phyloP scores from a whole-genome alignment of 2,797 vertebrate genomes.

The Cuculus canorus region DNA sequence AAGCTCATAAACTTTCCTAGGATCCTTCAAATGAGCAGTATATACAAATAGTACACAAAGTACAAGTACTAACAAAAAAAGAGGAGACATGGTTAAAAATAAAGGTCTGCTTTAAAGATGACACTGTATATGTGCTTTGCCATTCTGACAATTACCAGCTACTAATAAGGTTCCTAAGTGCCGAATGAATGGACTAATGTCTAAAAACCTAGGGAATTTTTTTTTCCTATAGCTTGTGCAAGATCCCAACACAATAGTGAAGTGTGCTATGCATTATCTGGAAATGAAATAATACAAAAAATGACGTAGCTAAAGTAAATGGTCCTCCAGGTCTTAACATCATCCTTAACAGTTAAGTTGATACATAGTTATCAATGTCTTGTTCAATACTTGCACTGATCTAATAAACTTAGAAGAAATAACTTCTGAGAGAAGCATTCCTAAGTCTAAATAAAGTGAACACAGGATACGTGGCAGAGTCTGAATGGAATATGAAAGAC shows the following conservation, averaged over 20 bases:
- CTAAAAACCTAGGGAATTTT: background rate
- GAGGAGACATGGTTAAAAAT: background rate
- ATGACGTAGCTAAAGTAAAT: background rate
- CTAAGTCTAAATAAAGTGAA: background rate
- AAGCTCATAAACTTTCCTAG: background rate
- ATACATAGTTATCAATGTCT: background rate
- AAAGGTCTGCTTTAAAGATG: background rate
- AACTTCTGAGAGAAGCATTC: background rate
- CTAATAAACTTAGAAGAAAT: background rate
- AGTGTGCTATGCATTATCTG: background rate
- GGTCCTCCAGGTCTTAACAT: background rate
- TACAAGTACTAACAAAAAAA: background rate
- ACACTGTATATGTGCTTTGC: background rate
- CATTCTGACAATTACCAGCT: background rate
- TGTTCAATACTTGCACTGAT: background rate
- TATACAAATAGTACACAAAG: background rate
- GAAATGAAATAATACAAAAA: background rate
- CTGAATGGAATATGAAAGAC: background rate
- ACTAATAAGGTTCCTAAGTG: background rate
- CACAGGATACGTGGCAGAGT: rapidly evolving
- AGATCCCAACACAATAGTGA: background rate
- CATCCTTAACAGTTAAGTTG: background rate
- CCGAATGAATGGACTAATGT: background rate
- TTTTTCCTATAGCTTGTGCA: background rate
- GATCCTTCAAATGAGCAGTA: background rate